phyloP scores from a whole-genome alignment of 2,888 invertebrate genomes.

The Stramonita haemastoma region DNA sequence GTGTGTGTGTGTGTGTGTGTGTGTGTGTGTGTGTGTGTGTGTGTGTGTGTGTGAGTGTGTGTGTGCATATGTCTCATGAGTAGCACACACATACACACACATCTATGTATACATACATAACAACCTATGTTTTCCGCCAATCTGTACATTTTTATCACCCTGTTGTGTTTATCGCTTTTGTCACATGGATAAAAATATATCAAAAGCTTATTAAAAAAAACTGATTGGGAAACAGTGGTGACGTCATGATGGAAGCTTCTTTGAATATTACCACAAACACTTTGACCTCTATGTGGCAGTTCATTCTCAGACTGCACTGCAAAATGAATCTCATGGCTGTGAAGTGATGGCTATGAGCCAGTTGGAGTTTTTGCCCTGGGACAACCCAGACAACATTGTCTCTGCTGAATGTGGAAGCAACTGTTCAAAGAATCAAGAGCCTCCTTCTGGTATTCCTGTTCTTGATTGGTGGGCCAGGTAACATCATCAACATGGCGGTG shows the following conservation, averaged over 20 bases:
- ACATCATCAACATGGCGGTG: not conserved
- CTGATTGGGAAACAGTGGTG: not conserved
- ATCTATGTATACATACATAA: too few relatives aligned
- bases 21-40: not conserved
- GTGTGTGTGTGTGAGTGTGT: not conserved
- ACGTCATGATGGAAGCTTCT: not conserved
- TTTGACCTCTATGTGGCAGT: not conserved
- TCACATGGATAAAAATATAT: too few relatives aligned
- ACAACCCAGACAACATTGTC: not conserved
- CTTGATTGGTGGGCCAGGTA: not conserved
- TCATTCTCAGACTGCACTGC: not conserved
- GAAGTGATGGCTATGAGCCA: not conserved
- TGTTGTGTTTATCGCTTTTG: too few relatives aligned
- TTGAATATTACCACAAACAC: not conserved
- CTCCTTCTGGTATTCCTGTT: not conserved
- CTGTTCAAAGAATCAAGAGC: not conserved
- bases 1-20: not conserved
- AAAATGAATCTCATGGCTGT: not conserved
- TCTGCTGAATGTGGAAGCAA: not conserved
- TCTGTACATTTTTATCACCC: too few relatives aligned
- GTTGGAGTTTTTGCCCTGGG: not conserved
- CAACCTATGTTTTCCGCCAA: too few relatives aligned
- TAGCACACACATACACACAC: too few relatives aligned
- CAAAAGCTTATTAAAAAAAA: too few relatives aligned
- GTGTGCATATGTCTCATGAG: not conserved